Evolutionary conservation across 2,113 vertebrate species (phyloP), one percentile per base, ranked within the genome.

Genomic region (Vanacampus margaritifer): DNA sequence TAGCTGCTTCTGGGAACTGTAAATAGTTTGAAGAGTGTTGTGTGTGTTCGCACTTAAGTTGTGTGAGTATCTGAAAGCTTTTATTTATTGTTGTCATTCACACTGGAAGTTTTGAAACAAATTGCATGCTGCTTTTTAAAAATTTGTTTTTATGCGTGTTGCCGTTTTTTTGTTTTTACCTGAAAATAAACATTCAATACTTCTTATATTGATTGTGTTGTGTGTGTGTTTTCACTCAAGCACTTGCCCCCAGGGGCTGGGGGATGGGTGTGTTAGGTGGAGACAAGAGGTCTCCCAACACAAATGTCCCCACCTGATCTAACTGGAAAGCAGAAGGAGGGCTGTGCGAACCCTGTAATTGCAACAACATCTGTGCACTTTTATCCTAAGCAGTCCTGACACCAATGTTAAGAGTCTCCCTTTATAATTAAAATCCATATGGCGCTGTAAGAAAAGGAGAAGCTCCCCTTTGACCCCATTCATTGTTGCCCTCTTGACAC

Each of bases 31-130:
- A 87, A 74, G 76, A 78, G 63, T 65, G 78, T 82, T 87, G 62
- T 87, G 68, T 32, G 28, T 88, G 69, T 84, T 88, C 56, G 88
- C 90, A 90, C 88, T 91, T 90, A 87, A 32, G n/a, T 81, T 70
- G 77, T 78, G 83, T 87, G 43, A 66, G 69, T 80, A 23, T 82
- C 65, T 81, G 21, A 73, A 80, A 83, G 72, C 67, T 84, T 21
- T 85, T 90, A 92, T 92, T 93, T 93, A 91, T 92, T 92, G 46
- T 72, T 65, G 86, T 90, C 82, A 68, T 82, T 83, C 62, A 88
- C 84, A 88, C 86, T 91, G 90, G 78, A 86, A 35, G 41, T 67
- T 84, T 83, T 86, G 41, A 79, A 53, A 74, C 28, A 74, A 72
- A 72, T 6, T 77, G 76, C 74, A 78, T 75, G 75, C 71, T 76